These are phyloP conservation scores for Dioctria rufipes DNA, from an alignment of 2,888 invertebrate species.

Conservation along the genomic window DNA sequence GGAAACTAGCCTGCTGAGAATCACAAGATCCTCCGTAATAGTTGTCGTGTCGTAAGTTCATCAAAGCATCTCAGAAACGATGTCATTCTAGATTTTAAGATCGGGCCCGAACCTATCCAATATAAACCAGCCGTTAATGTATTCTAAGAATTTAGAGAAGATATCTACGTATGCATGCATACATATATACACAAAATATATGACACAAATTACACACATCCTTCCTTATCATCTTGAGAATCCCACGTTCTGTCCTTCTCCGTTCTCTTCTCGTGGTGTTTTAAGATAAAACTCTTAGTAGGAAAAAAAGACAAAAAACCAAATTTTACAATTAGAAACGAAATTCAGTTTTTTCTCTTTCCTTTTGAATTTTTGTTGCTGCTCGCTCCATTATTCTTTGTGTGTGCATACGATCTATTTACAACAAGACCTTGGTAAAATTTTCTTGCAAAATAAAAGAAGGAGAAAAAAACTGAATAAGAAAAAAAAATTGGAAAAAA, in stretches of 20 bases:
- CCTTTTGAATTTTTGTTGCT: not conserved
- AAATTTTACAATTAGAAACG: slow-evolving; percentile 36
- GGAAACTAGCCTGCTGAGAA: slow-evolving; percentile 11
- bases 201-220: no score
- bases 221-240: not conserved
- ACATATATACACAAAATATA: no score
- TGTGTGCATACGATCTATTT: not conserved
- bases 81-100: not conserved
- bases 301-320: not conserved
- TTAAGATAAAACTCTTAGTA: not conserved
- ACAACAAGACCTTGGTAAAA: slow-evolving; percentile 18
- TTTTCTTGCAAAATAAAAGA: slow-evolving; percentile 33
- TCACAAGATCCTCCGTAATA: not conserved
- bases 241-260: slow-evolving; percentile 5
- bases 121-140: slow-evolving; percentile 16
- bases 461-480: slow-evolving; percentile 8
- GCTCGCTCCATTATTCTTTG: not conserved
- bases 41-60: not conserved
- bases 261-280: not conserved
- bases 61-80: slow-evolving; percentile 19
- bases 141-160: slow-evolving; percentile 21
- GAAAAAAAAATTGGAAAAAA: slow-evolving; percentile 6
- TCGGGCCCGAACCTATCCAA: slow-evolving; percentile 20
- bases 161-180: not conserved
- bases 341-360: slow-evolving; percentile 29